These are phyloP conservation scores for Apis mellifera DNA, from an alignment of 1,140 invertebrate genomes.

Conservation along the genomic window Amel_HAv3.1 CM009945.2:8341001-8341500, in stretches of 20 bases:
- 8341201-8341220: neutral
- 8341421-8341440: neutral
- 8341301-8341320: constrained; percentile 2
- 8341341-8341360: neutral
- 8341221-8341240: too few species aligned
- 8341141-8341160: too few species aligned
- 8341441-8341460: neutral
- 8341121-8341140: too few species aligned
- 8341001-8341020: too few species aligned
- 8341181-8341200: neutral
- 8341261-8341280: neutral
- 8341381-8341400: constrained; percentile 1
- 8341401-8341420: constrained; percentile 11
- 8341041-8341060: too few species aligned
- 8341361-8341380: constrained; percentile 7
- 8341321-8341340: neutral
- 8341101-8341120: too few species aligned
- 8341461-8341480: neutral
- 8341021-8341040: too few species aligned
- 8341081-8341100: too few species aligned
- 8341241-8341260: neutral
- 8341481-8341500: neutral
- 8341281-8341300: neutral
- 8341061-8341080: too few species aligned
- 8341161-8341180: neutral